Evolutionary conservation across 2,888 invertebrate species (phyloP).

Genomic region (Chymomyza caudatula): DNA sequence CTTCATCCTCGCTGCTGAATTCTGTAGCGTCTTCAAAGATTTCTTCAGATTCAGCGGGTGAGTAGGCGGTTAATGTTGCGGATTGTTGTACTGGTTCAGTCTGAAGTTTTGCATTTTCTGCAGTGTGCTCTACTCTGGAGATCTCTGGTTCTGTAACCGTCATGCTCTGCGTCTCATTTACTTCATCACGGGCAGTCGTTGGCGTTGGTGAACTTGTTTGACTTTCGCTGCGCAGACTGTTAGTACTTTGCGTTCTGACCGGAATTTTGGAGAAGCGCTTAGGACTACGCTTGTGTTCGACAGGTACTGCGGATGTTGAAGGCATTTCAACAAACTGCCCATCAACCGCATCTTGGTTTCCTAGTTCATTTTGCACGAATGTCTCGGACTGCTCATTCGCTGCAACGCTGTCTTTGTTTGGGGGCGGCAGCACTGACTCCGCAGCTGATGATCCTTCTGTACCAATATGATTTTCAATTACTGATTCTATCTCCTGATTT

Average conservation of each 20-base stretch:
- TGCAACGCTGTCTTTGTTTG: neutral
- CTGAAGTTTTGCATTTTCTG: neutral
- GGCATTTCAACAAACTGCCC: no score
- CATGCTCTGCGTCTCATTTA: neutral
- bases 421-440: neutral
- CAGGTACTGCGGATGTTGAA: neutral
- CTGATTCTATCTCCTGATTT: no score
- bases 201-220: slow-evolving; percentile 19
- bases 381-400: neutral
- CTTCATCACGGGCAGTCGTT: slow-evolving; percentile 23
- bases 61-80: neutral
- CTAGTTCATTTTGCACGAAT: neutral
- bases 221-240: slow-evolving; percentile 56
- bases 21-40: slow-evolving; percentile 68
- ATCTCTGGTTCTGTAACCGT: neutral
- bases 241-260: slow-evolving; percentile 53
- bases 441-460: no score
- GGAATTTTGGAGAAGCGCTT: slow-evolving; percentile 71
- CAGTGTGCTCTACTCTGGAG: neutral
- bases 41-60: slow-evolving; percentile 48
- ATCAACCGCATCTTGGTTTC: neutral
- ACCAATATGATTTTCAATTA: no score
- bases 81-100: neutral
- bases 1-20: slow-evolving; percentile 56
- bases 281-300: slow-evolving; percentile 30